Percentiles rank a stretch among this genome's conserved stretches.
These are phyloP conservation scores for Amphipoea lucens DNA, from an alignment of 2,888 invertebrate genomes.

Conservation along the genomic window DNA sequence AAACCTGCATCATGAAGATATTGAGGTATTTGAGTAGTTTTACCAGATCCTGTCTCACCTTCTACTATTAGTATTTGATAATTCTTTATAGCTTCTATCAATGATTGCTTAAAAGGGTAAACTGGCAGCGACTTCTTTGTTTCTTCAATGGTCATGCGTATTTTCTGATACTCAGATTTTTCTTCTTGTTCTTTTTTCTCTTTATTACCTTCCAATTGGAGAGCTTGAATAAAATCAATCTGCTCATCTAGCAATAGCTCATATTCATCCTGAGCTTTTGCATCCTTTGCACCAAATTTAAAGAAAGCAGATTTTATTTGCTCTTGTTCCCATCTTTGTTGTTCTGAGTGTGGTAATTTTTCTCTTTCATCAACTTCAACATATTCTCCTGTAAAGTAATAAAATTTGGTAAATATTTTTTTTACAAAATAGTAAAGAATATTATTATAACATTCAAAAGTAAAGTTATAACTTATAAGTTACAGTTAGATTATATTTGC, in stretches of 20 bases:
- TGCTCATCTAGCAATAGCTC: conserved; percentile 98
- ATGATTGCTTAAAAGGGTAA: conserved; percentile 96
- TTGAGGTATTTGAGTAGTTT: conserved; percentile 99
- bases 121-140: conserved; percentile 98
- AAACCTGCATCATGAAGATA: conserved; percentile 98
- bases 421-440: no score
- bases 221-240: conserved; percentile 98
- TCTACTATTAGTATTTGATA: conserved; percentile 98
- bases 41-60: conserved; percentile 99
- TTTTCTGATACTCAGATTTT: conserved; percentile 92
- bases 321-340: conserved; percentile 99
- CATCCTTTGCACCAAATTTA: conserved; percentile 98
- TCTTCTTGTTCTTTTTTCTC: conserved; percentile 90
- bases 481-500: background rate
- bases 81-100: conserved; percentile 97
- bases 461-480: no score
- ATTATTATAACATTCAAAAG: no score
- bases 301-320: conserved; percentile 98
- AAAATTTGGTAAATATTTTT: background rate
- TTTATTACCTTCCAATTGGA: conserved; percentile 94
- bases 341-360: conserved; percentile 95
- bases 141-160: conserved; percentile 96
- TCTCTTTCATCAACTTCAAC: conserved; percentile 96
- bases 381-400: conserved; percentile 91
- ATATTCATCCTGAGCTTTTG: conserved; percentile 94